Base-by-base conservation (phyloP, 2,797 vertebrate genomes). In the Muscicapa striata region DNA sequence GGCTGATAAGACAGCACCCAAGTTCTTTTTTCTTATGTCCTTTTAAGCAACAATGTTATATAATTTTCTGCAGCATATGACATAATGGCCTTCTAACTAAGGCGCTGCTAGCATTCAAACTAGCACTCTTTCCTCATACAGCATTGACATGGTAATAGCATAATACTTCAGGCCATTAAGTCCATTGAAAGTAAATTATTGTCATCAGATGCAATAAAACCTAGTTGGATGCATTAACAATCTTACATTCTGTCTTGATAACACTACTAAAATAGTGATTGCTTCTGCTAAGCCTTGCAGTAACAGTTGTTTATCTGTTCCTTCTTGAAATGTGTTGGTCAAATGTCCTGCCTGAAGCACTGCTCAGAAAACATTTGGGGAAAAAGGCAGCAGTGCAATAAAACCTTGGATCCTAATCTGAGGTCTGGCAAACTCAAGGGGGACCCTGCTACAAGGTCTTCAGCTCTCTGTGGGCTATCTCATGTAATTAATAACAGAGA, bases 111-210 rank as follows among this genome's bases (percentile, higher is more conserved):
- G 66, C 83, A 64, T 61, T 95, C 58, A 89, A 70, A 81, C 57
- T 66, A 77, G 13, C 45, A 46, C 51, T 94, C 76, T 88, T 77
- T 68, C 76, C 84, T 85, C 48, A 77, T 63, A 84, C 43, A 74
- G 32, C 46, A 24, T 48, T 95, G 95, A 97, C 91, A 87, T 70
- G 86, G 87, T 97, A 96, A 96, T 94, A 90, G 80, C 84, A 77
- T 90, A 90, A 96, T 82, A 93, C 48, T 74, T 90, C 41, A 80
- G 89, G 45, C 91, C 89, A 94, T 97, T 95, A 96, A 92, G 34
- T 58, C 89, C 87, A 72, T 32, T 86, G 80, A 89, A 96, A 91
- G 85, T 81, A 96, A 95, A 96, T 97, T 94, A 84, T 89, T 92
- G 84, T 72, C 83, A 67, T 96, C 87, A 95, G 67, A 79, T 26